Percentiles rank a stretch among this genome's conserved stretches.
These are phyloP conservation scores for Leptinotarsa peninsularis DNA, from an alignment of 2,888 invertebrate genomes.

Conservation along the genomic window DNA sequence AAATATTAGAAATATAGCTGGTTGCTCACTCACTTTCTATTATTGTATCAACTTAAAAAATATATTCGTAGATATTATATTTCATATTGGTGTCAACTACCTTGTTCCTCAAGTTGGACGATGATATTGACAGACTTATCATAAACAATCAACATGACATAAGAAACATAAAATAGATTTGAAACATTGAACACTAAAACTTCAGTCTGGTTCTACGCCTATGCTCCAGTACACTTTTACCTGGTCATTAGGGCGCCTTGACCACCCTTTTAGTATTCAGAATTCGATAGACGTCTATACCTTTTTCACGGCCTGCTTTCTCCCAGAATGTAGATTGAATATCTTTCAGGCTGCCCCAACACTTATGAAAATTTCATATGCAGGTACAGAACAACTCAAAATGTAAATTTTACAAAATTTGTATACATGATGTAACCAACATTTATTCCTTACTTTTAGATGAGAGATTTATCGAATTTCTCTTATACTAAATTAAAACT, in stretches of 20 bases:
- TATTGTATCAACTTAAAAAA: no score
- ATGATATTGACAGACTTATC: no score
- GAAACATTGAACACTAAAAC: no score
- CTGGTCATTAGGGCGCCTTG: constrained; percentile 11
- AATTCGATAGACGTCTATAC: neutral
- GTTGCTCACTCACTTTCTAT: no score
- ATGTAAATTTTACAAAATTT: neutral
- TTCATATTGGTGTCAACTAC: no score
- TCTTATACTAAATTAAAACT: no score
- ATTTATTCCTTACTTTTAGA: neutral
- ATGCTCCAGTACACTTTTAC: neutral
- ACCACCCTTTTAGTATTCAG: neutral
- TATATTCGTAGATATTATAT: no score
- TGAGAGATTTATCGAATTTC: no score
- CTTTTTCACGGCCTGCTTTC: neutral
- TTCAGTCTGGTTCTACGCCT: neutral
- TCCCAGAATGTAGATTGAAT: neutral
- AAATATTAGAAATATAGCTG: no score
- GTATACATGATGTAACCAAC: neutral
- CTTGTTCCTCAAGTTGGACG: no score
- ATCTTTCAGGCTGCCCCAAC: neutral
- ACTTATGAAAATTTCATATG: neutral
- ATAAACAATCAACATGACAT: no score
- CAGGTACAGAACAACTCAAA: neutral
- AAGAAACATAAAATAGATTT: no score